Base-by-base conservation (phyloP, 2,797 vertebrate genomes). In the Pelochelys cantorii region DNA sequence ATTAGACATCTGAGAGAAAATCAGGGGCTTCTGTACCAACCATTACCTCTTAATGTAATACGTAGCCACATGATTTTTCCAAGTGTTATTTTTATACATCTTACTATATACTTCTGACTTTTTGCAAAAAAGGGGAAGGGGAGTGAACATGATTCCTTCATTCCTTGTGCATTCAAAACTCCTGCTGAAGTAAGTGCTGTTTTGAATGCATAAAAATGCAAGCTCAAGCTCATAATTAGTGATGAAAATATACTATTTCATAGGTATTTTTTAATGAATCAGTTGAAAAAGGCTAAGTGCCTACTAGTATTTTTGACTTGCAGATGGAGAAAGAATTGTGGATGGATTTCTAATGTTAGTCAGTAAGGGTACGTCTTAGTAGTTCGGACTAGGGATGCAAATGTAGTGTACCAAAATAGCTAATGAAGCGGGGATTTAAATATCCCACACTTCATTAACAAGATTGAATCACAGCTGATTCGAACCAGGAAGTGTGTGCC, bases 291-390 rank as follows among this genome's bases (percentile, higher is more conserved):
- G 48, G 12, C 9, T 57, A 65, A 11, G 12, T 79, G 88, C 81
- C 55, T 90, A n/a, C 57, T 85, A 27, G 56, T 65, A 53, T 78
- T 90, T 93, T 93, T 2, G 0, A 88, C 77, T 88, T 81, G 84
- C 57, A 88, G 81, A 87, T 85, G 9, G 37, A 90, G 83, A 88
- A 81, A 81, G 53, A 92, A 84, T 13, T 87, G 86, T 34, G 85
- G 87, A 93, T 37, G 1, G 71, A 78, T 89, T 93, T 94, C 65
- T 91, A 82, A 78, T 93, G 78, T 27, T 87, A 91, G 83, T 17
- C 81, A 14, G 52, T 78, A 25, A 75, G 42, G 42, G 42, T 48
- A 48, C 8, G 42, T 48, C 42, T 48, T 48, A 8, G 7, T 48
- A 48, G 42, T 48, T 48, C 8, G 42, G 42, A 48, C 42, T 48